Conservation (phyloP, 2,888 invertebrate species). For the Siphonodentalium dalli region DNA sequence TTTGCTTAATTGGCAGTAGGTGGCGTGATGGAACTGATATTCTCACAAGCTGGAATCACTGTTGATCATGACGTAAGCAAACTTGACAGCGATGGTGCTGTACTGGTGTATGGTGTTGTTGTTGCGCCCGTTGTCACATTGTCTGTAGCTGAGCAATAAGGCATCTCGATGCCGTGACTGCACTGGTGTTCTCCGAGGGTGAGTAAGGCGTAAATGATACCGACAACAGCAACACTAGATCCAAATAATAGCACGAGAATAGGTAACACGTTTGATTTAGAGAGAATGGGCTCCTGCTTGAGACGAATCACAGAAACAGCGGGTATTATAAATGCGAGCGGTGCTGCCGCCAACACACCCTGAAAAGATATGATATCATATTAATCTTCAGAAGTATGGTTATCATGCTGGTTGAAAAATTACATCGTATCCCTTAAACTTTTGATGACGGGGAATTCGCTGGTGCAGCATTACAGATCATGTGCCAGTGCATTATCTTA, state of each 20-base stretch:
- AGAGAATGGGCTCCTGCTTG: constrained; percentile 73
- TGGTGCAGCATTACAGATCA: background rate
- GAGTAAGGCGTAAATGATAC: constrained; percentile 70
- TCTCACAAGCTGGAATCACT: no score
- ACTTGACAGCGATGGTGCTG: no score
- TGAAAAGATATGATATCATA: constrained; percentile 64
- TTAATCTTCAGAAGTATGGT: constrained; percentile 49
- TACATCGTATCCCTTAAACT: background rate
- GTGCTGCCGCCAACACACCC: constrained; percentile 84
- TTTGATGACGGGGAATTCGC: background rate
- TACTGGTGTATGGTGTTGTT: no score
- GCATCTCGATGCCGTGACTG: constrained; percentile 73
- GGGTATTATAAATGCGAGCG: constrained; percentile 82
- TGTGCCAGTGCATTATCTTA: background rate
- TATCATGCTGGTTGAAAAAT: background rate
- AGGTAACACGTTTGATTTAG: constrained; percentile 76
- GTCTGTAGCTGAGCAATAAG: no score
- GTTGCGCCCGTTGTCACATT: no score
- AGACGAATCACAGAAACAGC: constrained; percentile 80
- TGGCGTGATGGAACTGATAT: no score
- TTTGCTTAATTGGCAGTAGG: no score
- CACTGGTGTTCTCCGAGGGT: constrained; percentile 70
- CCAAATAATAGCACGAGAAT: constrained; percentile 77
- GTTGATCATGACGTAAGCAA: no score
- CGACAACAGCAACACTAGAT: constrained; percentile 71